Base-by-base conservation (phyloP, 2,113 vertebrate species). In the Neolamprologus caudopunctatus region DNA sequence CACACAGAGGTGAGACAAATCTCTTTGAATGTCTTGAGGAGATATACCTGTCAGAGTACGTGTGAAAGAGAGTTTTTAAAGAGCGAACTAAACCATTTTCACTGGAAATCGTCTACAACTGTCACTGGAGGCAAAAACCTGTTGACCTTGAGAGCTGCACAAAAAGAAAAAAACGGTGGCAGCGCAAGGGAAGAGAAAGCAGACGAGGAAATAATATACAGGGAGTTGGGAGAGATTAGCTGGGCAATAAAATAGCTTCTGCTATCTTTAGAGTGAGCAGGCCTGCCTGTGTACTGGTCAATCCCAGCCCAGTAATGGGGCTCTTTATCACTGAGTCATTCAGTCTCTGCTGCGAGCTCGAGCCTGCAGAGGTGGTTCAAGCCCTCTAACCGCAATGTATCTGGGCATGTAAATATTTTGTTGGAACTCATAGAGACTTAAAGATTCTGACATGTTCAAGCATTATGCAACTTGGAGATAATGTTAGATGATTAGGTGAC, bases 161-260 rank as follows among this genome's bases (percentile, higher is more conserved):
- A 61, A 58, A 84, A 84, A 71, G 68, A 91, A 84, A 87, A 90
- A 79, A 85, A 84, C 61, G 54, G 33, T 14, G 78, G 61, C 63
- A 81, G 81, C 19, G 80, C 17, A 45, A 42, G 83, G 24, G 6
- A 1, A 85, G 61, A 68, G 78, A 80, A 82, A 83, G 83, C 51
- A 31, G 6, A 81, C 21, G 78, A 91, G 86, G 82, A 89, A 94
- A 89, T 89, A 90, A 93, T 91, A 89, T 80, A 89, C 37, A 81
- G 80, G 45, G 83, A 90, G 90, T 83, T 85, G 58, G 81, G 51
- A 88, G 90, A 94, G 90, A 95, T 92, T 93, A 93, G 88, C 86
- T 31, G 84, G 73, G 80, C 89, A 93, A 90, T 93, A 94, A 94
- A 94, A 94, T 84, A 86, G 82, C 89, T 86, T 89, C 75, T 90